Conservation (phyloP, 2,113 vertebrate genomes). For the Cryptotis parvus region DNA sequence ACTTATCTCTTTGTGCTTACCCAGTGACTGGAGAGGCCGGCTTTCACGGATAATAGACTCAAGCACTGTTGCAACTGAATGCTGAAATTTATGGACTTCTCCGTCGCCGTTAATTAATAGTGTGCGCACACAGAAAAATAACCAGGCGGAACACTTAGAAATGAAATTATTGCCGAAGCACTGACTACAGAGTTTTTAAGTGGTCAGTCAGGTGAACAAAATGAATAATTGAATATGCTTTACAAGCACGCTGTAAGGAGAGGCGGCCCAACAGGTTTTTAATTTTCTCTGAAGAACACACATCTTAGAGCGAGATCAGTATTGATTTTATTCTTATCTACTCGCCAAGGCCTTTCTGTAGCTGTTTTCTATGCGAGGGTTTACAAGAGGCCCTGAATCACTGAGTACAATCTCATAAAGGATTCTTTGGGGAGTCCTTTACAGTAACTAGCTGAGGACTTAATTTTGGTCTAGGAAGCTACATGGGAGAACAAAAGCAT, state of each 20-base stretch:
- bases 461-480: background rate
- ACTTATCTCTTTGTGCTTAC: constrained; percentile 70
- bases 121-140: constrained; percentile 73
- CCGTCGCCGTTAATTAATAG: constrained; percentile 79
- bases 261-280: constrained; percentile 64
- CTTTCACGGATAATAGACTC: constrained; percentile 73
- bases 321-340: constrained; percentile 56
- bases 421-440: background rate
- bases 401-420: background rate
- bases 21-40: constrained; percentile 61
- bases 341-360: background rate
- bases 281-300: constrained; percentile 48
- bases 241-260: constrained; percentile 57
- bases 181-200: constrained; percentile 77
- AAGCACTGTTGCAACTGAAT: constrained; percentile 51
- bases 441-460: background rate
- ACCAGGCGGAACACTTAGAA: constrained; percentile 78
- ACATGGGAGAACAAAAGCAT: constrained; percentile 2
- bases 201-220: constrained; percentile 78
- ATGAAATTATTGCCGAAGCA: constrained; percentile 81
- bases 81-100: constrained; percentile 79
- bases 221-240: constrained; percentile 81
- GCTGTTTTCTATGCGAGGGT: background rate
- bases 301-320: background rate
- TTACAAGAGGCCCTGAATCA: background rate